A percentile compares a stretch with the other conserved stretches of the same genome.
Conservation (phyloP, 2,888 invertebrate species). For the Disparrhopalites patrizii region DNA sequence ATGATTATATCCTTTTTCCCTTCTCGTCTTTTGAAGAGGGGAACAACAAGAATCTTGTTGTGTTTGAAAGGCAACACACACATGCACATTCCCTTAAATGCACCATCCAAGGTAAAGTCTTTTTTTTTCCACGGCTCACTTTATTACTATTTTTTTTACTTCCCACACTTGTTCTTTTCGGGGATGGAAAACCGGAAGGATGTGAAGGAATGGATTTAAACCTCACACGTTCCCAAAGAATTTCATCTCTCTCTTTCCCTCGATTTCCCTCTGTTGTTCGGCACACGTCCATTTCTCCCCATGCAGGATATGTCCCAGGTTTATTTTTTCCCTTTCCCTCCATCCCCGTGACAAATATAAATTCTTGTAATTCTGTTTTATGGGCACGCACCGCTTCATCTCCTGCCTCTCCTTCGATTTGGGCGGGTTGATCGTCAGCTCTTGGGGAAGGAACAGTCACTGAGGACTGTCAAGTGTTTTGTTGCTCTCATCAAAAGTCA, state of each 20-base stretch:
- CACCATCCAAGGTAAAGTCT: background rate
- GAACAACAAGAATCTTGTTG: background rate
- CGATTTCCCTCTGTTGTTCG: too few relatives aligned
- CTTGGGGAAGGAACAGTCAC: background rate
- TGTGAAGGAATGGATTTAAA: conserved; percentile 1
- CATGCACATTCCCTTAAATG: too few relatives aligned
- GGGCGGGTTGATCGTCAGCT: background rate
- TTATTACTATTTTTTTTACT: background rate
- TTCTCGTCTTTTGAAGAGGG: too few relatives aligned
- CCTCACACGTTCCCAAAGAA: conserved; percentile 1
- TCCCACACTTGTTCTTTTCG: background rate
- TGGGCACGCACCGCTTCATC: background rate
- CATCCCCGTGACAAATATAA: conserved; percentile 7
- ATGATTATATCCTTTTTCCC: too few relatives aligned
- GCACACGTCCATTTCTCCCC: too few relatives aligned
- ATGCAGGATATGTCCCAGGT: too few relatives aligned
- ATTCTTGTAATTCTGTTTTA: conserved; percentile 14
- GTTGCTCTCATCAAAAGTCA: too few relatives aligned
- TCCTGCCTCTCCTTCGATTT: background rate
- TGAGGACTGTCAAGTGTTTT: background rate
- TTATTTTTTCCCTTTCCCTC: background rate
- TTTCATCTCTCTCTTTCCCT: conserved; percentile 6
- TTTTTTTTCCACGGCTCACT: background rate
- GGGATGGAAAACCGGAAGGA: background rate
- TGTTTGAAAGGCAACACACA: too few relatives aligned